These are phyloP conservation scores for Oplegnathus fasciatus DNA, from an alignment of 2,113 vertebrate species.

Conservation along the genomic window DNA sequence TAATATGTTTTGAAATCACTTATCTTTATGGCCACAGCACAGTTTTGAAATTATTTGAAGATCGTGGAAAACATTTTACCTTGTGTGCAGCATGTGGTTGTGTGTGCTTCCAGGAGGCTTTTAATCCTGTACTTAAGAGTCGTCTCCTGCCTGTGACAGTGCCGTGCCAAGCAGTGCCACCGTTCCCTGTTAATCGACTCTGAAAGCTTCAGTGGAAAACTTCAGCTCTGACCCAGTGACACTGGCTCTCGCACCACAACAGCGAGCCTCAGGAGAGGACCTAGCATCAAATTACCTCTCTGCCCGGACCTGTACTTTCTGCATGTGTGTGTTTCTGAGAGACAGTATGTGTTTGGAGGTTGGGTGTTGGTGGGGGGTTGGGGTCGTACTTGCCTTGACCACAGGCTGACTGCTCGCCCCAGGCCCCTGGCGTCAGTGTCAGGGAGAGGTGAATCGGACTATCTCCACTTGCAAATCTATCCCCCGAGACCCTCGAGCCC, in stretches of 20 bases:
- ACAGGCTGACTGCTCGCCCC: slow-evolving; percentile 75
- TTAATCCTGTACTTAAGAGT: slow-evolving; percentile 25
- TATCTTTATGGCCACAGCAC: not conserved
- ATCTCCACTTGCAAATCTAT: slow-evolving; percentile 80
- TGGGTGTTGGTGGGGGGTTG: slow-evolving; percentile 25
- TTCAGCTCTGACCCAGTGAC: slow-evolving; percentile 66
- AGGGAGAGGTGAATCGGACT: slow-evolving; percentile 82
- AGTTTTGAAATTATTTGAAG: not conserved
- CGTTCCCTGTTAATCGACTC: slow-evolving; percentile 55
- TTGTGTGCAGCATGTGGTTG: not conserved
- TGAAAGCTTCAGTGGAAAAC: slow-evolving; percentile 66
- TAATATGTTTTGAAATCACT: not conserved
- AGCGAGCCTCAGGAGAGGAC: slow-evolving; percentile 50
- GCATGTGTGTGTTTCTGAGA: slow-evolving; percentile 32
- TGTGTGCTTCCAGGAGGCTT: not conserved
- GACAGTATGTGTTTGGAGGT: slow-evolving; percentile 51
- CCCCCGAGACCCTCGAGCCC: slow-evolving; percentile 71
- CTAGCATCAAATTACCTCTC: slow-evolving; percentile 69
- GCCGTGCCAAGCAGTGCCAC: slow-evolving; percentile 1
- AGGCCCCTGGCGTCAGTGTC: slow-evolving; percentile 75
- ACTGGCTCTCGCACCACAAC: slow-evolving; percentile 43
- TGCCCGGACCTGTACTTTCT: slow-evolving; percentile 58
- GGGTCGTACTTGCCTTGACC: slow-evolving; percentile 73
- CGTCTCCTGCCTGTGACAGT: slow-evolving; percentile 20
- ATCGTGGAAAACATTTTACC: not conserved